Evolutionary conservation across 2,888 invertebrate species (phyloP).

Genomic region (Enchytraeus crypticus): DNA sequence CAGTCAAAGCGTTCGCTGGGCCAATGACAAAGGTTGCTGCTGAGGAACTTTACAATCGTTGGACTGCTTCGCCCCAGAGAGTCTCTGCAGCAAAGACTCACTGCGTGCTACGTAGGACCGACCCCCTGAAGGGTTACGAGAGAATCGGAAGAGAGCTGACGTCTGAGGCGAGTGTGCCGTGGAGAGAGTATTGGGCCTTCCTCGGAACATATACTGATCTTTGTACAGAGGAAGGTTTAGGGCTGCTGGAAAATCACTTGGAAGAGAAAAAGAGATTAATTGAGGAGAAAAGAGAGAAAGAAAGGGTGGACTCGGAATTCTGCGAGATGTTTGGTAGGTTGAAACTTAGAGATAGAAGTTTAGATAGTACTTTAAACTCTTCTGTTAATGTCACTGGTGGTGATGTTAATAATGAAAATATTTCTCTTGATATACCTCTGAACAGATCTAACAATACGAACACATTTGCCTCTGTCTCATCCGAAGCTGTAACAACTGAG

Average conservation of each 20-base stretch:
- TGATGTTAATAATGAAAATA: too few relatives aligned
- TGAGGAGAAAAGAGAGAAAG: background rate
- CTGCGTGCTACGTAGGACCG: conserved; percentile 53
- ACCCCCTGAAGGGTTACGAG: conserved; percentile 80
- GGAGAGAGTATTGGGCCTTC: conserved; percentile 91
- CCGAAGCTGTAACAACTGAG: too few relatives aligned
- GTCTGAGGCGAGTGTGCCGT: conserved; percentile 50
- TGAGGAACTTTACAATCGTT: conserved; percentile 51
- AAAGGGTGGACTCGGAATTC: too few relatives aligned
- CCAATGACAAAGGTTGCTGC: conserved; percentile 66
- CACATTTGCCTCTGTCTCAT: too few relatives aligned
- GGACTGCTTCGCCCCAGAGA: conserved; percentile 73
- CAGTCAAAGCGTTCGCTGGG: conserved; percentile 69
- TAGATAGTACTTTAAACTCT: too few relatives aligned
- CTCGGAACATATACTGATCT: conserved; percentile 73
- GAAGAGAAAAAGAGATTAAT: conserved; percentile 32
- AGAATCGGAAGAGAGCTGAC: conserved; percentile 55
- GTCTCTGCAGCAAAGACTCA: conserved; percentile 28
- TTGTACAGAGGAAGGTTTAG: conserved; percentile 63
- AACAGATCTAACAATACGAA: too few relatives aligned
- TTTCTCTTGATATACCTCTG: background rate
- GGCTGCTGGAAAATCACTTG: conserved; percentile 66
- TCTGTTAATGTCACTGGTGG: too few relatives aligned
- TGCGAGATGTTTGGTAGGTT: too few relatives aligned
- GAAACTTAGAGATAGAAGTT: too few relatives aligned